Evolutionary conservation across 2,888 invertebrate genomes (phyloP).

Genomic region (Acrobasis suavella): DNA sequence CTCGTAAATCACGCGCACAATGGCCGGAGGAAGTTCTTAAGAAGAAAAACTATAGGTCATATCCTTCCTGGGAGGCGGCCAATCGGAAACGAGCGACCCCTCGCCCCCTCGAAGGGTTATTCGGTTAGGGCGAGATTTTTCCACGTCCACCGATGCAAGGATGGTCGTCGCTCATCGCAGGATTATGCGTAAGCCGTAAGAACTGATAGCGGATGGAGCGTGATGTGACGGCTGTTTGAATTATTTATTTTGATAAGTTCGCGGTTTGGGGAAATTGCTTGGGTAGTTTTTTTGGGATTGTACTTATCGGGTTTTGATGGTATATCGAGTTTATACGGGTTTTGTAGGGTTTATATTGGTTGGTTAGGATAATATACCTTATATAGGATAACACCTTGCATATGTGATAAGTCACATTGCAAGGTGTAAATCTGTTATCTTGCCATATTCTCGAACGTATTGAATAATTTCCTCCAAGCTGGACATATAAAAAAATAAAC

Average conservation of each 20-base stretch:
- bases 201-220: conserved; percentile 50
- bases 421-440: no score
- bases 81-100: conserved; percentile 70
- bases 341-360: no score
- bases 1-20: conserved; percentile 80
- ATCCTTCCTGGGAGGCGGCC: conserved; percentile 80
- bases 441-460: no score
- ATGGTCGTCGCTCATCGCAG: conserved; percentile 55
- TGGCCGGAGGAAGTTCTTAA: conserved; percentile 80
- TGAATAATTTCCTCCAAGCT: no score
- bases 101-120: conserved; percentile 56
- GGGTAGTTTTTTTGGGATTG: neutral
- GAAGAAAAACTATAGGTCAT: conserved; percentile 83
- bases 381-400: no score
- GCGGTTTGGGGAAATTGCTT: conserved; percentile 21
- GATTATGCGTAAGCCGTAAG: conserved; percentile 55
- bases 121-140: conserved; percentile 61
- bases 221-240: conserved; percentile 50
- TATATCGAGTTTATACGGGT: neutral
- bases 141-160: conserved; percentile 45
- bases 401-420: no score
- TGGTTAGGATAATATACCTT: no score
- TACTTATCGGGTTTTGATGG: no score
- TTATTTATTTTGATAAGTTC: conserved; percentile 56
- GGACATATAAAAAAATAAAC: no score